phyloP scores from a whole-genome alignment of 2,797 vertebrate species.

The Pipistrellus pipistrellus region DNA sequence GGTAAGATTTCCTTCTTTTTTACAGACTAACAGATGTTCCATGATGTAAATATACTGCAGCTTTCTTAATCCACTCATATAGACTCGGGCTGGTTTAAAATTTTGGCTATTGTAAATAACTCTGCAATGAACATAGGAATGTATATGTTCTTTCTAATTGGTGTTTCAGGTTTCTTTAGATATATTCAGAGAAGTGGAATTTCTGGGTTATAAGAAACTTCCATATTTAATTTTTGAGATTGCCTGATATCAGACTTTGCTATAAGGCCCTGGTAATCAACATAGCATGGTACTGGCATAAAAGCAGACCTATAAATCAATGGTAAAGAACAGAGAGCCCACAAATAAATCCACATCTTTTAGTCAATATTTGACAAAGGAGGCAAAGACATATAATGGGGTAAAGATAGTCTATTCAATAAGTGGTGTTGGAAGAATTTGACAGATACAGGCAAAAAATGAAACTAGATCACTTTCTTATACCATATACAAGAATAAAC shows the following conservation, averaged over 20 bases:
- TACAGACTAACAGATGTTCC: background rate
- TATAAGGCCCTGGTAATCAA: background rate
- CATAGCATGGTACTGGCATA: background rate
- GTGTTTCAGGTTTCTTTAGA: background rate
- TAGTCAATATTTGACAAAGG: background rate
- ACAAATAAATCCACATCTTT: background rate
- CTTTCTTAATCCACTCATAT: background rate
- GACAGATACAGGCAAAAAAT: background rate
- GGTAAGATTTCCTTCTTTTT: background rate
- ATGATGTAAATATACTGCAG: background rate
- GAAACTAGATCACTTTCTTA: background rate
- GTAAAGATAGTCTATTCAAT: background rate
- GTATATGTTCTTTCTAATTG: background rate
- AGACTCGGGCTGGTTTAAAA: background rate
- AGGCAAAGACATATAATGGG: background rate
- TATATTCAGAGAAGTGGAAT: background rate
- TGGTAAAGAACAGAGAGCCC: background rate
- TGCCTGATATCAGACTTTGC: background rate
- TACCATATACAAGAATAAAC: background rate
- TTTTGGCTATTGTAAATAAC: background rate
- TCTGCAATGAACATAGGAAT: background rate
- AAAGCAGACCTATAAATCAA: background rate
- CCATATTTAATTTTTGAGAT: background rate
- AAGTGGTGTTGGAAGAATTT: background rate
- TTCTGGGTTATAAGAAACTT: background rate